Evolutionary conservation across 2,797 vertebrate genomes (phyloP).

Genomic region (Phalloptychus januarius): DNA sequence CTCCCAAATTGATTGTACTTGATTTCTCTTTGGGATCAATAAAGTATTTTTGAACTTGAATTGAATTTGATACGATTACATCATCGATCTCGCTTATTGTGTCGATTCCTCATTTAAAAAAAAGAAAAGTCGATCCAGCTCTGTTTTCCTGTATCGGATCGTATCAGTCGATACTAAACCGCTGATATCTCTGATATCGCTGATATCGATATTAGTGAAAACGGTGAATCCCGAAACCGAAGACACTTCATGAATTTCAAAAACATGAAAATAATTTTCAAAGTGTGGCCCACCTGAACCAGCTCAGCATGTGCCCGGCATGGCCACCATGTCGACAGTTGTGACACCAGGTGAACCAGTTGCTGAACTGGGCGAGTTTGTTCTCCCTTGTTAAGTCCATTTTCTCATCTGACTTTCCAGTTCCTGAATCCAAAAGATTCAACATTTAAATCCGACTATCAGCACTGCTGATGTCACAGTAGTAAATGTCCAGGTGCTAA

Average conservation of each 20-base stretch:
- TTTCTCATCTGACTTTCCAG: slow-evolving; percentile 95
- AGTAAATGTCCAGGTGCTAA: slow-evolving; percentile 13
- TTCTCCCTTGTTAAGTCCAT: slow-evolving; percentile 97
- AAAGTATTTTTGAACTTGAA: too few species aligned
- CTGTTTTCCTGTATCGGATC: too few species aligned
- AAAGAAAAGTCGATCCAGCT: too few species aligned
- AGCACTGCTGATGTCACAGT: background rate
- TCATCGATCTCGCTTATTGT: too few species aligned
- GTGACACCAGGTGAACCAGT: slow-evolving; percentile 99
- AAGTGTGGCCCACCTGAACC: slow-evolving; percentile 90
- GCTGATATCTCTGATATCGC: too few species aligned
- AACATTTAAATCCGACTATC: slow-evolving; percentile 7
- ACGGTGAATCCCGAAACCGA: background rate
- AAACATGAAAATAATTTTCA: background rate
- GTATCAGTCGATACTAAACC: too few species aligned
- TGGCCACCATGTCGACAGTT: slow-evolving; percentile 98
- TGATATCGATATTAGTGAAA: too few species aligned
- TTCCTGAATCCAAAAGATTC: slow-evolving; percentile 75
- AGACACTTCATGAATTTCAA: background rate
- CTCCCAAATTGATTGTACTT: too few species aligned
- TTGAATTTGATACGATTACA: too few species aligned
- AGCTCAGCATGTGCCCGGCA: slow-evolving; percentile 98
- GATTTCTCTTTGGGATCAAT: too few species aligned
- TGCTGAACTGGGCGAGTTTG: slow-evolving; percentile 98
- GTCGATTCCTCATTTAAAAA: too few species aligned